Evolutionary conservation across 1,140 invertebrate genomes (phyloP).

Genomic region (Oncopeltus fasciatus): DNA sequence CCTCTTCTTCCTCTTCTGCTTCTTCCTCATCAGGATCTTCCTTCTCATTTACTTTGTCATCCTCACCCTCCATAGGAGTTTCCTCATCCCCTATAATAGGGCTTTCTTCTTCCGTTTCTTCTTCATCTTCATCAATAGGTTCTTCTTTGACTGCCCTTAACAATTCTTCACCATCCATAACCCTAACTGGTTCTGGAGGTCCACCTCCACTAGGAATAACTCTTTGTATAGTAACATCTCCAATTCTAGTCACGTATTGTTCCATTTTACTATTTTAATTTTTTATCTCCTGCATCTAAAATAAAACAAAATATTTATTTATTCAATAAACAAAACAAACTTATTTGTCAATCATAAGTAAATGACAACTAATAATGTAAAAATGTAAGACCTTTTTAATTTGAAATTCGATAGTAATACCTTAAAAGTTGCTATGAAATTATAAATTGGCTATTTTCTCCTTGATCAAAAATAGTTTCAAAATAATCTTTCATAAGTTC

Average conservation of each 20-base stretch:
- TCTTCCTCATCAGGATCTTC: neutral
- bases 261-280: too few species aligned
- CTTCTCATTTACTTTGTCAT: neutral
- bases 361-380: too few species aligned
- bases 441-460: too few species aligned
- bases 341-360: too few species aligned
- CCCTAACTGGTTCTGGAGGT: conserved; percentile 27
- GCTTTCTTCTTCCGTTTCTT: neutral
- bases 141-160: conserved; percentile 11
- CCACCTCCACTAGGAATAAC: conserved; percentile 27
- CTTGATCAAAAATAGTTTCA: too few species aligned
- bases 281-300: too few species aligned
- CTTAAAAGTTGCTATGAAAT: too few species aligned
- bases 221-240: conserved; percentile 38
- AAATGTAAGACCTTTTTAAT: too few species aligned
- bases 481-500: too few species aligned
- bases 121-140: conserved; percentile 9
- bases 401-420: too few species aligned
- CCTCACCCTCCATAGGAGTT: neutral
- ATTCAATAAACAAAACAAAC: too few species aligned
- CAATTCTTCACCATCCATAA: conserved; percentile 10
- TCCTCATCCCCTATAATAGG: neutral
- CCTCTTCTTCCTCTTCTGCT: conserved; percentile 2
- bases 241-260: conserved; percentile 32
- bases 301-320: too few species aligned